Percentiles rank a stretch among this genome's conserved stretches.
These are phyloP conservation scores for Geodia barretti DNA, from an alignment of 37 sponge, comb jelly and placozoan species.

Conservation along the genomic window DNA sequence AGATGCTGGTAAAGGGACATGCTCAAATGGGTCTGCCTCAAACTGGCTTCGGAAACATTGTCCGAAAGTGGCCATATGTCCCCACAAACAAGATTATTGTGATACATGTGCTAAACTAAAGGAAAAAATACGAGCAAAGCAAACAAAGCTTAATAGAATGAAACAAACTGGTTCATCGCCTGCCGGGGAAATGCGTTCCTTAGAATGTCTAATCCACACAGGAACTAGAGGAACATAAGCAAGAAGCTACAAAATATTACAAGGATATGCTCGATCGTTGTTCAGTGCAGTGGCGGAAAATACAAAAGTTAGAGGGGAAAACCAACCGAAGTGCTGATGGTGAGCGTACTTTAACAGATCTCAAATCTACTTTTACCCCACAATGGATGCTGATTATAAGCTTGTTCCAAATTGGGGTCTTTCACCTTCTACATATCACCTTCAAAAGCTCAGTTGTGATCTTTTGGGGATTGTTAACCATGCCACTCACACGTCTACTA, in stretches of 20 bases:
- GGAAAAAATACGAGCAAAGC: conserved; percentile 17
- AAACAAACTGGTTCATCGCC: conserved; percentile 32
- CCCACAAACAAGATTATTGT: conserved; percentile 53
- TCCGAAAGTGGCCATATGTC: conserved; percentile 30
- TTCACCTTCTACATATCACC: conserved; percentile 53
- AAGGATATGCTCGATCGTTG: not conserved
- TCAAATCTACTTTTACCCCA: no score
- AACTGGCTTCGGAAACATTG: conserved; percentile 54
- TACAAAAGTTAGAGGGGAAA: no score
- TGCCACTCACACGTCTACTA: not conserved
- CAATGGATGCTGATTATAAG: no score
- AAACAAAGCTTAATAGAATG: conserved; percentile 20
- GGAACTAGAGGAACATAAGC: conserved; percentile 19
- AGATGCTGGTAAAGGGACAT: conserved; percentile 14
- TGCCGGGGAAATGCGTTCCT: not conserved
- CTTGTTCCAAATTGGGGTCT: no score
- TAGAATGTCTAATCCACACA: conserved; percentile 4
- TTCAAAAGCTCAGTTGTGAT: conserved; percentile 43
- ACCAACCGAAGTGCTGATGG: no score
- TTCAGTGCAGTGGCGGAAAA: conserved; percentile 28
- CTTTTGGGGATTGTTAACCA: conserved; percentile 56
- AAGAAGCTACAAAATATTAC: no score
- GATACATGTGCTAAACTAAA: conserved; percentile 41
- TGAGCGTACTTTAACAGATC: no score
- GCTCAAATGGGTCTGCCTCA: conserved; percentile 16